These are phyloP conservation scores for Acyrthosiphon pisum DNA, from an alignment of 1,140 invertebrate genomes.

Conservation along the genomic window DNA sequence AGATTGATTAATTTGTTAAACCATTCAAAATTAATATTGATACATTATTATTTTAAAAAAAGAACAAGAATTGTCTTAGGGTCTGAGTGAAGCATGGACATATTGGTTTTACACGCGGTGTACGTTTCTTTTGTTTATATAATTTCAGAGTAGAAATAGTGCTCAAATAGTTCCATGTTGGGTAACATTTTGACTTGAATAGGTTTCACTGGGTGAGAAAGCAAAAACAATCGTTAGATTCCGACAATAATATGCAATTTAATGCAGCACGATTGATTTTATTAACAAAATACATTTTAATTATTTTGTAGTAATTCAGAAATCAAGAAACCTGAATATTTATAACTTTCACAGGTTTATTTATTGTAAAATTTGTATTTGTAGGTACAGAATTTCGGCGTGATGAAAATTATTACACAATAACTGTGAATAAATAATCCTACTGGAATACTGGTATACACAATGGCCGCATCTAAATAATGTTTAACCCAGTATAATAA, in stretches of 20 bases:
- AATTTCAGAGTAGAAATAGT: background rate
- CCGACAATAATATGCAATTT: background rate
- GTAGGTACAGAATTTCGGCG: background rate
- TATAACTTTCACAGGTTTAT: background rate
- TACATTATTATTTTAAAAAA: background rate
- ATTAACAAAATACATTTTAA: background rate
- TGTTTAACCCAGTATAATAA: background rate
- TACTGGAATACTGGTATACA: background rate
- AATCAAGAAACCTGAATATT: background rate
- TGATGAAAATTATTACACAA: background rate
- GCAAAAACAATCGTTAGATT: background rate
- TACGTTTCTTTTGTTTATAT: background rate
- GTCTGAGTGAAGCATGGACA: background rate
- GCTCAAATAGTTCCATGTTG: fast-evolving
- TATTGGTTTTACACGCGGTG: background rate
- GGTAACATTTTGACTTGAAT: background rate
- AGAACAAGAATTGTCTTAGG: background rate
- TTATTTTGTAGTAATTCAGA: background rate
- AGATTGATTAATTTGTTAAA: background rate
- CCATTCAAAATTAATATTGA: background rate
- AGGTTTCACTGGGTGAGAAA: background rate
- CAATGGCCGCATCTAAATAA: background rate
- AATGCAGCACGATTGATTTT: background rate
- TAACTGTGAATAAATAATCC: background rate
- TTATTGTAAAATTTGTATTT: background rate